These are phyloP conservation scores for Coptodon rendalli DNA, from an alignment of 2,113 vertebrate genomes.

Conservation along the genomic window DNA sequence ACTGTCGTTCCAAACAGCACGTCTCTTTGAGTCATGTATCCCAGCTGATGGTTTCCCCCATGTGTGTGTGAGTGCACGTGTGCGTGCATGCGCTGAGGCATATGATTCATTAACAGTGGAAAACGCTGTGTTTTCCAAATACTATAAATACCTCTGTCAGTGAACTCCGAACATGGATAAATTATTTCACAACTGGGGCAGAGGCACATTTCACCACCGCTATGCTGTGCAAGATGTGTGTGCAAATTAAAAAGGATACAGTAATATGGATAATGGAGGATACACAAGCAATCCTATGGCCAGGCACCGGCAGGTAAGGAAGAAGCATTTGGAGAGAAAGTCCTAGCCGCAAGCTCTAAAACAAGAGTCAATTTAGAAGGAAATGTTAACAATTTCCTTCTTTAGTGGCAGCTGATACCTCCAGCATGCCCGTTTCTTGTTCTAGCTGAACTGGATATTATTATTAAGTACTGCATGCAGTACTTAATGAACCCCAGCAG, in stretches of 20 bases:
- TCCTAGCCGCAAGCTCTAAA: background rate
- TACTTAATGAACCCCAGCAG: background rate
- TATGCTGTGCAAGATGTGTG: background rate
- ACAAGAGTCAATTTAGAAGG: background rate
- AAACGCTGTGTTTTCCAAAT: background rate
- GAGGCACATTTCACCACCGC: background rate
- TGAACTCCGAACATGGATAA: background rate
- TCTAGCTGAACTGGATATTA: background rate
- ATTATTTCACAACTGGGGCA: background rate
- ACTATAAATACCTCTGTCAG: background rate
- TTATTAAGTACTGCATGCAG: background rate
- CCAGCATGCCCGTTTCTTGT: background rate
- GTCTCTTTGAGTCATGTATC: background rate
- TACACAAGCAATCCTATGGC: background rate
- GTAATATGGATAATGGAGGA: background rate
- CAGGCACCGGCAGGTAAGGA: background rate
- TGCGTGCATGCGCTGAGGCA: background rate
- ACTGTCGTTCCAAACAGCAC: background rate
- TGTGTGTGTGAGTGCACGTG: background rate
- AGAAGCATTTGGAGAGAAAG: background rate
- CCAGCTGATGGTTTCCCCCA: background rate
- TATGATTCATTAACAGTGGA: constrained; percentile 10
- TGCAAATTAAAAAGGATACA: background rate
- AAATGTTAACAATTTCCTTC: background rate
- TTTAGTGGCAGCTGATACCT: background rate